These are phyloP conservation scores for Antheraea pernyi DNA, from an alignment of 1,140 invertebrate species.

Conservation along the genomic window DNA sequence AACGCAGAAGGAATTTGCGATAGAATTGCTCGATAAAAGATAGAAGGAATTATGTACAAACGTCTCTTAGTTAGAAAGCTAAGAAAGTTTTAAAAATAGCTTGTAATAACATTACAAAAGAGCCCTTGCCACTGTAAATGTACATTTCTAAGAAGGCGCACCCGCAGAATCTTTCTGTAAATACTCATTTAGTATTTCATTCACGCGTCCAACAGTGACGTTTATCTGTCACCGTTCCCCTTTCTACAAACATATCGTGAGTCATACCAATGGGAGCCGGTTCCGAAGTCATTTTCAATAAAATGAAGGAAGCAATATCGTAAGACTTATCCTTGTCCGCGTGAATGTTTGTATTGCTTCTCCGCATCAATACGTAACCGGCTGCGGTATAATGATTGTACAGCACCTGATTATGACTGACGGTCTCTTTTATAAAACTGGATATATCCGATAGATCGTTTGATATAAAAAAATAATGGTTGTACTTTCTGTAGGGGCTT, in stretches of 20 bases:
- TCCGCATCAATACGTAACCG: background rate
- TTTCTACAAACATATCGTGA: conserved; percentile 6
- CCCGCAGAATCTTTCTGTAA: background rate
- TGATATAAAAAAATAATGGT: background rate
- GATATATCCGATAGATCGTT: background rate
- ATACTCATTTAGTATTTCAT: conserved; percentile 4
- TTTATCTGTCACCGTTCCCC: conserved; percentile 3
- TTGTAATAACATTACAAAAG: background rate
- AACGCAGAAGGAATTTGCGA: no score
- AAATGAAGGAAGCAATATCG: conserved; percentile 15
- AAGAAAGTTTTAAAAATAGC: background rate
- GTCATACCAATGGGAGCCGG: conserved; percentile 4
- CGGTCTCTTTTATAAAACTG: background rate
- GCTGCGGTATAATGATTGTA: background rate
- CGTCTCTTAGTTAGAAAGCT: background rate
- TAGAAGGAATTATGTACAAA: background rate
- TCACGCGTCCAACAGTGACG: conserved; percentile 2
- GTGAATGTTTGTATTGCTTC: background rate
- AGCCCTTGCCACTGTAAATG: background rate
- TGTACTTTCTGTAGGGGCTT: no score
- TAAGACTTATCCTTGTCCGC: background rate
- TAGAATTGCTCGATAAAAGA: no score
- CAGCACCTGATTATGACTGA: background rate
- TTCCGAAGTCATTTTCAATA: conserved; percentile 13
- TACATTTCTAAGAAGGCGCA: background rate